Evolutionary conservation across 92 coral and sea anemone species (phyloP), one percentile per base, ranked within the genome.

Genomic region (Palythoa caribaeorum): DNA sequence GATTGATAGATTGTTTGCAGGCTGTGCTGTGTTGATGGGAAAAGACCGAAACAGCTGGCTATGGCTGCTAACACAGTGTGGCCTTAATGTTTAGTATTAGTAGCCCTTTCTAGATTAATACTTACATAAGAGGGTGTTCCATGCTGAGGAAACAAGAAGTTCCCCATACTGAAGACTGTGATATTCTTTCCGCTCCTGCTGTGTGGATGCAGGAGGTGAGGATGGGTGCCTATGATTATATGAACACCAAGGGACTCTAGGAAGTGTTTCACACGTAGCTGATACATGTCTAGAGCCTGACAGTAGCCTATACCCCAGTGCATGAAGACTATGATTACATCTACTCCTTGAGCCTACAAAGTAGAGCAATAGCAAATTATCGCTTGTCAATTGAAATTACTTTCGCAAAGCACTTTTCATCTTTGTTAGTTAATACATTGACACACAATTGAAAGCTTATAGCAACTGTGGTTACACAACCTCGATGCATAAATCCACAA

Each of bases 231-330:
- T 6, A 94, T 80, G 80, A 94, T 87, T n/a, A 94, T 85, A 5
- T 86, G 92, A 6, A 87, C 96, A 6, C 94, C 96, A 51, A 87
- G 85, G 16, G 92, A 86, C 87, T 73, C 50, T 11, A 94, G 91
- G 35, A 86, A 77, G 38, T 47, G 59, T 13, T 87, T 87, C 47
- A 86, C 83, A 37, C 80, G 84, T 60, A 72, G 63, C 83, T 93
- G 92, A 15, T 77, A 80, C 6, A 77, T 38, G 2, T 76, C 53
- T 68, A 89, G 86, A 0, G 84, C 54, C 63, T 14, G 15, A 20
- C 37, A 14, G 36, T 70, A 57, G 59, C 83, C 96, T 14, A 39
- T 47, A 5, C 96, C 96, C 94, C 94, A 94, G 90, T 94, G 96
- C 91, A 94, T 89, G 40, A 54, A 59, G 53, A 92, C 96, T 1